A percentile compares a stretch with the other conserved stretches of the same genome.
These are phyloP conservation scores for Eudorcas thomsonii DNA, from an alignment of 2,113 vertebrate genomes.

Conservation along the genomic window DNA sequence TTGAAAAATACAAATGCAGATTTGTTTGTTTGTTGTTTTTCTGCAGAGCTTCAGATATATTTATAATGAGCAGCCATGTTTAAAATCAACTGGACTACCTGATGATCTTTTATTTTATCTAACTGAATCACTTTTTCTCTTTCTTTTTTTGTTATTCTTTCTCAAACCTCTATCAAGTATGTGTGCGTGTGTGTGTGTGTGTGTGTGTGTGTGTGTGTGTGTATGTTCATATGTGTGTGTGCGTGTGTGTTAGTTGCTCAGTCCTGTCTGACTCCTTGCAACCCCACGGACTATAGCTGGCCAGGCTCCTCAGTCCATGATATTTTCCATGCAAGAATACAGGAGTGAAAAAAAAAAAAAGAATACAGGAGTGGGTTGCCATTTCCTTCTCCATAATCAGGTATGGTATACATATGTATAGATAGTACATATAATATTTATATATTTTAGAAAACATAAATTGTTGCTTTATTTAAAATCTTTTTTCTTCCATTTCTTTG, in stretches of 20 bases:
- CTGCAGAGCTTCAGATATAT: background rate
- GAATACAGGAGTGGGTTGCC: background rate
- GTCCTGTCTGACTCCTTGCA: rapidly evolving
- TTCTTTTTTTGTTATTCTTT: background rate
- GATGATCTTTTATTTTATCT: background rate
- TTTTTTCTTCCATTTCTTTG: background rate
- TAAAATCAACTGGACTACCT: background rate
- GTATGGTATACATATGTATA: background rate
- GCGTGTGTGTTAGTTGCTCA: background rate
- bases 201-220: background rate
- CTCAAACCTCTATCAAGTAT: background rate
- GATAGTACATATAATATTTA: background rate
- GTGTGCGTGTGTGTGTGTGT: too few relatives aligned
- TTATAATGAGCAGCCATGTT: background rate
- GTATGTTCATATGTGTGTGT: background rate
- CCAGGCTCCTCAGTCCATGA: background rate
- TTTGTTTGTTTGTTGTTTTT: background rate
- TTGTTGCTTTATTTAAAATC: background rate
- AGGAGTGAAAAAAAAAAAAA: too few relatives aligned
- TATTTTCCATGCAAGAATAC: background rate
- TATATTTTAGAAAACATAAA: background rate
- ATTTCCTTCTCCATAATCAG: background rate
- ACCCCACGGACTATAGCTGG: rapidly evolving
- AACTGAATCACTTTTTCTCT: background rate
- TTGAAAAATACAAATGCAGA: background rate